Base-by-base conservation (phyloP, 2,113 vertebrate species). In the Petrocephalus zakoni region DNA sequence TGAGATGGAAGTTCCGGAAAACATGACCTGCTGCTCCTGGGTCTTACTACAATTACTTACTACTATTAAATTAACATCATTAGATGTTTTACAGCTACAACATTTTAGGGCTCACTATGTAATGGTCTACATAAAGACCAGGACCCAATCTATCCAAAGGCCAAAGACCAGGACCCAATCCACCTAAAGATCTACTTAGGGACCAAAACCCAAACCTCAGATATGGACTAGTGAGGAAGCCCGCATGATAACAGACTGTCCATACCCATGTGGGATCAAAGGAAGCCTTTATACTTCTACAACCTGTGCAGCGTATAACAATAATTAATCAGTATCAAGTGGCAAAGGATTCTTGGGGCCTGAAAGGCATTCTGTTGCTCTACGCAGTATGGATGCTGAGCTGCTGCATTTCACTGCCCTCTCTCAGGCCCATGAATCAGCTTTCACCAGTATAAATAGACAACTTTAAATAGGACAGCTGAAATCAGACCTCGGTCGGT, bases 21-120 rank as follows among this genome's bases (percentile, higher is more conserved):
- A 42, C 72, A 78, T 7, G 11, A 22, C 87, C 89, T 88, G 87
- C 84, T 85, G 89, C 92, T 78, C 87, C 83, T 81, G 86, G 91
- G 88, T 81, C 86, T 89, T 61, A 25, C 64, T 58, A 13, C 61
- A n/a, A n/a, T n/a, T n/a, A n/a, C n/a, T n/a, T n/a, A n/a, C 46
- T 53, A 72, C 90, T 87, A 75, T 75, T 64, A 64, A 37, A 34
- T 75, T 25, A 34, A 34, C 13, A 68, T n/a, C n/a, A n/a, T n/a
- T 29, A 25, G 11, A 68, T 34, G 22, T 68, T 68, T 72, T 34
- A 72, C 29, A 34, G 29, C 11, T 37, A 75, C 13, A 15, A 34
- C 10, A 72, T 29, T 29, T 75, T 75, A 5, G 1, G 5, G 13
- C 29, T 37, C 22, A 75, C 5, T 75, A 37, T 37, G 34, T 17